Percentiles rank a stretch among this genome's conserved stretches.
These are phyloP conservation scores for Paralichthys olivaceus DNA, from an alignment of 2,113 vertebrate genomes.

Conservation along the genomic window DNA sequence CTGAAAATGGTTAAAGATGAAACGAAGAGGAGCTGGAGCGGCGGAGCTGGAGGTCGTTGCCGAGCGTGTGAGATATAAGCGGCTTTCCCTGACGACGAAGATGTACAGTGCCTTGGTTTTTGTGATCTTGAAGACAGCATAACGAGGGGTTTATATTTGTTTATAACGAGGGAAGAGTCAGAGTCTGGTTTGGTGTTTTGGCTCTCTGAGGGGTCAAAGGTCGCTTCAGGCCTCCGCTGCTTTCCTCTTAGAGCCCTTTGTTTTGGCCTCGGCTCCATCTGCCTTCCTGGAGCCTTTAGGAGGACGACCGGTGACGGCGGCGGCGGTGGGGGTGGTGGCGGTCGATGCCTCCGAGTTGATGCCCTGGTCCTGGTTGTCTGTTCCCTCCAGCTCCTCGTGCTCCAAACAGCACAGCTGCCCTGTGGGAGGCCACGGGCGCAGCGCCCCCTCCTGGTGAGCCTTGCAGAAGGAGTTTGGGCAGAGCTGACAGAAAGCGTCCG, in stretches of 20 bases:
- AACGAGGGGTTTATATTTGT: background rate
- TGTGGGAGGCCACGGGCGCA: constrained; percentile 79
- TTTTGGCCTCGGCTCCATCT: constrained; percentile 43
- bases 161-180: background rate
- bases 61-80: constrained; percentile 77
- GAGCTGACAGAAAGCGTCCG: constrained; percentile 91
- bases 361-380: constrained; percentile 3
- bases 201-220: constrained; percentile 27
- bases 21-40: constrained; percentile 46
- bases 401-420: constrained; percentile 91
- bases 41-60: constrained; percentile 17
- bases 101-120: constrained; percentile 47
- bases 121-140: background rate
- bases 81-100: constrained; percentile 51
- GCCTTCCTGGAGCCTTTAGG: constrained; percentile 60
- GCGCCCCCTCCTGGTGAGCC: constrained; percentile 89
- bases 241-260: constrained; percentile 75
- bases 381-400: constrained; percentile 86
- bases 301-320: background rate
- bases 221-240: constrained; percentile 68
- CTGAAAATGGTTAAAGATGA: constrained; percentile 26
- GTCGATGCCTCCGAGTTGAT: background rate
- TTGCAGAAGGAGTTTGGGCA: constrained; percentile 99
- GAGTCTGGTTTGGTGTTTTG: constrained; percentile 73
- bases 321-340: background rate